Evolutionary conservation across 2,888 invertebrate species (phyloP).

Genomic region (Lasioglossum figueresi): DNA sequence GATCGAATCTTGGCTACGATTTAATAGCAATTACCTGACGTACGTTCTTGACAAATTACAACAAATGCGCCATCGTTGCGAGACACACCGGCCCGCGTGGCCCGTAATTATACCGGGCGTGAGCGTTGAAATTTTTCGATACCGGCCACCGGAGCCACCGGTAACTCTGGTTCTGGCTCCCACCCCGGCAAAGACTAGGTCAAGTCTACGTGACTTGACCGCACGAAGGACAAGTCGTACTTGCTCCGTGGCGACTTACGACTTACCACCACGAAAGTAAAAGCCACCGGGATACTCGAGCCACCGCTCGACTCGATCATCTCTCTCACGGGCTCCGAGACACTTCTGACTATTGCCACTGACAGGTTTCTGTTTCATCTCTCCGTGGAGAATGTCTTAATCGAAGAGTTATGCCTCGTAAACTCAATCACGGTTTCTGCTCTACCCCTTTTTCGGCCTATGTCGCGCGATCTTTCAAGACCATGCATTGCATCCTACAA

Average conservation of each 20-base stretch:
- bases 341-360: slow-evolving; percentile 4
- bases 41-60: slow-evolving; percentile 75
- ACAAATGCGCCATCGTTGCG: slow-evolving; percentile 68
- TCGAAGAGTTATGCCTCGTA: slow-evolving; percentile 4
- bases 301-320: slow-evolving; percentile 45
- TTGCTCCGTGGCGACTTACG: slow-evolving; percentile 64
- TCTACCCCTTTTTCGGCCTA: background rate
- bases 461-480: no score
- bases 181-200: slow-evolving; percentile 66
- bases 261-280: slow-evolving; percentile 63
- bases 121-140: slow-evolving; percentile 69
- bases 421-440: background rate
- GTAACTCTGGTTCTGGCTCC: slow-evolving; percentile 71
- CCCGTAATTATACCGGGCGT: slow-evolving; percentile 62
- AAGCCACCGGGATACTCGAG: slow-evolving; percentile 43
- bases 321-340: slow-evolving; percentile 31
- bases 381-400: slow-evolving; percentile 3
- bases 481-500: no score
- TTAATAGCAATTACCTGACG: slow-evolving; percentile 79
- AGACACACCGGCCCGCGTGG: slow-evolving; percentile 20
- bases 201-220: slow-evolving; percentile 74
- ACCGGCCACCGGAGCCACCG: slow-evolving; percentile 63
- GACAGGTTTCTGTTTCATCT: slow-evolving; percentile 8
- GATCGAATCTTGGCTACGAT: slow-evolving; percentile 77
- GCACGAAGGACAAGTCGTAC: slow-evolving; percentile 72